Percentiles rank a stretch among this genome's conserved stretches.
phyloP scores from a whole-genome alignment of 2,888 invertebrate species.

The Amorpha juglandis region DNA sequence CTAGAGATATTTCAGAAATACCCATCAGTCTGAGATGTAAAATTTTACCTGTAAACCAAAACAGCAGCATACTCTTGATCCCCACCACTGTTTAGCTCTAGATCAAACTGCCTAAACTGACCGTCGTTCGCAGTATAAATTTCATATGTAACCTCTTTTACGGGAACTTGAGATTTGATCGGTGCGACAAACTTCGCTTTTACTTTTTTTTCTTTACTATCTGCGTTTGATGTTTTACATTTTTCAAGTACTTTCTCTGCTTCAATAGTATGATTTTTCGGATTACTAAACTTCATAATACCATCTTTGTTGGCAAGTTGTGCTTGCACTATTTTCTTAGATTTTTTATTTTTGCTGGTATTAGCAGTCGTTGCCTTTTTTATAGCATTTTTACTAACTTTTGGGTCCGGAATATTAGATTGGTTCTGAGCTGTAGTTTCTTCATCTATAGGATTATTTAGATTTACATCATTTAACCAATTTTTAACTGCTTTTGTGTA shows the following conservation, averaged over 20 bases:
- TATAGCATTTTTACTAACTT: not conserved
- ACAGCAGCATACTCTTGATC: slow-evolving; percentile 46
- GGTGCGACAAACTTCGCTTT: slow-evolving; percentile 65
- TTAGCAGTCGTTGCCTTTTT: slow-evolving; percentile 9
- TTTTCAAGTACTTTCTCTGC: slow-evolving; percentile 24
- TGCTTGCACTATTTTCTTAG: slow-evolving; percentile 62
- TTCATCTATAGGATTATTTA: slow-evolving; percentile 37
- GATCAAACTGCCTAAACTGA: slow-evolving; percentile 36
- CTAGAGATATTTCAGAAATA: too few relatives aligned
- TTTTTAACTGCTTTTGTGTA: slow-evolving; percentile 63
- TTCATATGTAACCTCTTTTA: slow-evolving; percentile 55
- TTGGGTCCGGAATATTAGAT: not conserved
- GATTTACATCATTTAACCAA: slow-evolving; percentile 61
- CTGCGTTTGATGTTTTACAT: slow-evolving; percentile 16
- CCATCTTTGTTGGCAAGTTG: slow-evolving; percentile 68
- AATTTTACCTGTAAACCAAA: slow-evolving; percentile 54
- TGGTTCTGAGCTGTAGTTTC: slow-evolving; percentile 29
- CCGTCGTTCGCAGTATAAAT: slow-evolving; percentile 46
- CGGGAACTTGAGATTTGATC: slow-evolving; percentile 62
- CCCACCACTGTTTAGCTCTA: slow-evolving; percentile 29
- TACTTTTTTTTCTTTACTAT: slow-evolving; percentile 48
- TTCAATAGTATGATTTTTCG: slow-evolving; percentile 38
- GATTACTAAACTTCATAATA: slow-evolving; percentile 69
- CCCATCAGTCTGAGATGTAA: too few relatives aligned
- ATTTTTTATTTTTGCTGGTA: slow-evolving; percentile 34